These are phyloP conservation scores for Pampusana beccarii DNA, from an alignment of 2,113 vertebrate species.

Conservation along the genomic window DNA sequence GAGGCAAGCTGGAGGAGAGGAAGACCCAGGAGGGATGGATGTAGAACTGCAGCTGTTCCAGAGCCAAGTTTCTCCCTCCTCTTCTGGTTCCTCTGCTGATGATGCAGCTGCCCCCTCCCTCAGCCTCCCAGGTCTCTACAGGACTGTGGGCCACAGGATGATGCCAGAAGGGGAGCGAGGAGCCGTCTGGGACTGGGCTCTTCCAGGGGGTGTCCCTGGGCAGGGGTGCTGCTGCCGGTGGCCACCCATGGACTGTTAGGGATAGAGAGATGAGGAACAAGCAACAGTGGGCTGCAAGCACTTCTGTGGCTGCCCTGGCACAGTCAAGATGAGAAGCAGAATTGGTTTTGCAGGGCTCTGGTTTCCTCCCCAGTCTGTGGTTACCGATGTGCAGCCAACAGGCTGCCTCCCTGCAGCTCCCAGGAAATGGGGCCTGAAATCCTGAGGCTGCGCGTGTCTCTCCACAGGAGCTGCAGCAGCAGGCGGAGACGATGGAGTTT, in stretches of 20 bases:
- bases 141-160: not conserved
- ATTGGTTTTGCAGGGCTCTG: not conserved
- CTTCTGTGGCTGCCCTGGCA: not conserved
- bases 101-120: not conserved
- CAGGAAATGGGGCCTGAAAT: not conserved
- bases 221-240: not conserved
- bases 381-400: not conserved
- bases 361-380: not conserved
- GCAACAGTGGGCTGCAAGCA: not conserved
- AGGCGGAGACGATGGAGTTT: conserved; percentile 86
- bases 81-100: not conserved
- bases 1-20: not conserved
- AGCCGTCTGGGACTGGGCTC: not conserved
- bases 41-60: not conserved
- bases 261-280: not conserved
- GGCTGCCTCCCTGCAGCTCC: not conserved
- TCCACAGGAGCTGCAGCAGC: conserved; percentile 85
- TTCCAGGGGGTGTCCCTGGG: not conserved
- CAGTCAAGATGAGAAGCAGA: not conserved
- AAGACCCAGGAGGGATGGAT: not conserved
- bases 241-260: accelerated
- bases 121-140: not conserved
- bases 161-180: not conserved
- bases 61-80: not conserved
- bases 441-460: not conserved